Conservation (phyloP, 1,140 invertebrate species). For the Drosophila pseudoananassae region DNA sequence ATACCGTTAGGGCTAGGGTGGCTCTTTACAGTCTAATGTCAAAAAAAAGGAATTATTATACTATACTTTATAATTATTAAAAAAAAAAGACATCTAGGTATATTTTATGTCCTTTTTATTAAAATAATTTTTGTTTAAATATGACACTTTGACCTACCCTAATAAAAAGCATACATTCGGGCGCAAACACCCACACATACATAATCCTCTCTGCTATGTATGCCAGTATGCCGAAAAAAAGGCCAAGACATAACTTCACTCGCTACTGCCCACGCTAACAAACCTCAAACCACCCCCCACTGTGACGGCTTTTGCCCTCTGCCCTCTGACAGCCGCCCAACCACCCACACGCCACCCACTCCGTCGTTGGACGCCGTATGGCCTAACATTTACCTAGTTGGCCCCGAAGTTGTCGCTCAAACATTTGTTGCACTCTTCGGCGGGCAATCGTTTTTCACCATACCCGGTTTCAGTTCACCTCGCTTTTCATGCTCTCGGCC, state of each 20-base stretch:
- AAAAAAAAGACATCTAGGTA: no score
- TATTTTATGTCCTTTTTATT: background rate
- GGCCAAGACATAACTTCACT: constrained; percentile 61
- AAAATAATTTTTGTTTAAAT: background rate
- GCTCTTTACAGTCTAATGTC: no score
- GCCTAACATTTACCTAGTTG: constrained; percentile 59
- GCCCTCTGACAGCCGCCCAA: constrained; percentile 17
- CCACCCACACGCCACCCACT: constrained; percentile 17
- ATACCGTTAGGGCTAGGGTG: constrained; percentile 7
- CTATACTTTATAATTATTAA: background rate
- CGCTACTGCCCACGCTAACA: constrained; percentile 28
- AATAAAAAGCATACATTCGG: constrained; percentile 16
- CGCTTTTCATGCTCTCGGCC: background rate
- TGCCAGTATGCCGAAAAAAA: constrained; percentile 68
- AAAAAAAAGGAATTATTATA: no score
- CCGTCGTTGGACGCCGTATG: constrained; percentile 3
- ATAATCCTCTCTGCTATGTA: constrained; percentile 53
- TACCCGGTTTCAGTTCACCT: constrained; percentile 13
- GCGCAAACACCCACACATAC: constrained; percentile 26
- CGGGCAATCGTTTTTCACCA: constrained; percentile 53
- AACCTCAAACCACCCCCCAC: background rate
- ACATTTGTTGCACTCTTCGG: constrained; percentile 72
- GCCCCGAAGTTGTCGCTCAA: constrained; percentile 30
- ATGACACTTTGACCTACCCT: constrained; percentile 5
- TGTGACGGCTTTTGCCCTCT: background rate